phyloP scores from a whole-genome alignment of 2,797 vertebrate genomes.

The Strix occidentalis region DNA sequence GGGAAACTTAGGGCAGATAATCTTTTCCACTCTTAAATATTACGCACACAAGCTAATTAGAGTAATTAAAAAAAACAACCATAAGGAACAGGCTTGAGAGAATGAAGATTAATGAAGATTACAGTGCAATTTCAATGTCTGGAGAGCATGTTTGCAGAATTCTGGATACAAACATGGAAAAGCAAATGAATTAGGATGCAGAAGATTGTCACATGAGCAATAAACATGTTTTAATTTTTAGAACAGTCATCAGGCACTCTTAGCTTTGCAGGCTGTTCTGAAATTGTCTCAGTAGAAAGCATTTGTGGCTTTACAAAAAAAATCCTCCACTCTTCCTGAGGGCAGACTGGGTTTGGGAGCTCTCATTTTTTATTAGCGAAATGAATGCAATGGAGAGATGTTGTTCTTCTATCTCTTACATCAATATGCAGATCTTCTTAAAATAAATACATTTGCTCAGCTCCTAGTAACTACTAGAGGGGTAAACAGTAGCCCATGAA shows the following conservation, averaged over 20 bases:
- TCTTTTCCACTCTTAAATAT: neutral
- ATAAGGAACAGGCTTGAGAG: neutral
- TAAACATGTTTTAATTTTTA: neutral
- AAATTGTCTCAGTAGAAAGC: neutral
- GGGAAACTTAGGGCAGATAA: neutral
- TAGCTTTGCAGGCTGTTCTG: neutral
- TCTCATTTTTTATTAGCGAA: neutral
- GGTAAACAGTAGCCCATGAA: neutral
- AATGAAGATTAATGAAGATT: neutral
- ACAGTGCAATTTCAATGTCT: neutral
- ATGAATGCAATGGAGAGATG: neutral
- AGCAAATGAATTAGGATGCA: neutral
- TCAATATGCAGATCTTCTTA: neutral
- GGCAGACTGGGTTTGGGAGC: neutral
- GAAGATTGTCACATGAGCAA: neutral
- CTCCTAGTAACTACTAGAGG: neutral
- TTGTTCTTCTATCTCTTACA: neutral
- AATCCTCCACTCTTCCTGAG: neutral
- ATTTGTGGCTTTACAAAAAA: neutral
- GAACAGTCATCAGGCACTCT: neutral
- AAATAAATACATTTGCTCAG: neutral
- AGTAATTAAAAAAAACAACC: neutral
- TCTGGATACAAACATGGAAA: neutral
- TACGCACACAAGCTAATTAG: neutral
- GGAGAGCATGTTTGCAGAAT: neutral